A percentile compares a stretch with the other conserved stretches of the same genome.
These are phyloP conservation scores for Coccyzus lansbergi DNA, from an alignment of 2,797 vertebrate genomes.

Conservation along the genomic window DNA sequence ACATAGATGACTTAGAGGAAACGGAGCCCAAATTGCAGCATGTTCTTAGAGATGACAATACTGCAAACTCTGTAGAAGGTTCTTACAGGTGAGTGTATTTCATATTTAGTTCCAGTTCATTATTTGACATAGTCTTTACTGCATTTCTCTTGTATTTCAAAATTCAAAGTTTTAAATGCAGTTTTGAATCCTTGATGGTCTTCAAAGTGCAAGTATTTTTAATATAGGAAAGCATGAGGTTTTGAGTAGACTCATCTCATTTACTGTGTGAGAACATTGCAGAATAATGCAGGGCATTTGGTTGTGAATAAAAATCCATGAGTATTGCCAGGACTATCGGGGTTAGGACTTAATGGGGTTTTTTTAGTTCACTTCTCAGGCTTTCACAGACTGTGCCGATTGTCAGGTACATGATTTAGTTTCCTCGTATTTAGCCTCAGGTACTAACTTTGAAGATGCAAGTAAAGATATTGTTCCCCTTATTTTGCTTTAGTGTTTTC, in stretches of 20 bases:
- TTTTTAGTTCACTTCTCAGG: background rate
- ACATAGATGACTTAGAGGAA: slow-evolving; percentile 13
- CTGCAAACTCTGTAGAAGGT: background rate
- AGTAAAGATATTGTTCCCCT: rapidly evolving
- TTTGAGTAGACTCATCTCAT: background rate
- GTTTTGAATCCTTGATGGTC: background rate
- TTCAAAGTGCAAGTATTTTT: background rate
- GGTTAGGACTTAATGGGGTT: background rate
- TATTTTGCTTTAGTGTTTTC: background rate
- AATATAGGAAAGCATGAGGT: background rate
- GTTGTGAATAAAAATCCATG: background rate
- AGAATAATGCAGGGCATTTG: background rate
- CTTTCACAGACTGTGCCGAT: background rate
- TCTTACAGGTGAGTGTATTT: slow-evolving; percentile 60
- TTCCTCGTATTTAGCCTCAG: background rate
- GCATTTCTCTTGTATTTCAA: background rate
- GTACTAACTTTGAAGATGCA: background rate
- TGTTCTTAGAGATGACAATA: background rate
- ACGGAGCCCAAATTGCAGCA: background rate
- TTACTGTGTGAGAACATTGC: rapidly evolving
- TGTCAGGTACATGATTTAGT: background rate
- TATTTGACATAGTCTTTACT: background rate
- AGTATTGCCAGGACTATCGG: background rate
- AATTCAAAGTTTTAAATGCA: background rate
- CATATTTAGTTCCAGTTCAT: background rate